Evolutionary conservation across 2,797 vertebrate genomes (phyloP).

Genomic region (Sardinella longiceps): DNA sequence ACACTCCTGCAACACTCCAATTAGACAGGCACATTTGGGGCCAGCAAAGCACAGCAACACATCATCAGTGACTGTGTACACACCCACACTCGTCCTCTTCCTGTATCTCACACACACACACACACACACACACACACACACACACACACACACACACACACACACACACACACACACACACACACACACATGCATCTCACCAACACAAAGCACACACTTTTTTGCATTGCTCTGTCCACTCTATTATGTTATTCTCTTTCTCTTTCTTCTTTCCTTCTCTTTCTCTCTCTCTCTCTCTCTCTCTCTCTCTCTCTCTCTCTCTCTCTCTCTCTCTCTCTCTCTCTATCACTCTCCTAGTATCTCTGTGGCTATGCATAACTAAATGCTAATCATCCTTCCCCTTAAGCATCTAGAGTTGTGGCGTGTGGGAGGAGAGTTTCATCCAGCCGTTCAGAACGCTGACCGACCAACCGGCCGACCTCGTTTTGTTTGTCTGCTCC

Average conservation of each 20-base stretch:
- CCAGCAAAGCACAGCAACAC: neutral
- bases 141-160: neutral
- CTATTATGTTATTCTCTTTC: too few species aligned
- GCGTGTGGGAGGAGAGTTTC: neutral
- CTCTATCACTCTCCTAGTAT: neutral
- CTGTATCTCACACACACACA: neutral
- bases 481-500: neutral
- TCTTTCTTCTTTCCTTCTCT: too few species aligned
- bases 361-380: neutral
- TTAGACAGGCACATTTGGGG: neutral
- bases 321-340: too few species aligned
- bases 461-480: too few species aligned
- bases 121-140: neutral
- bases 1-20: neutral
- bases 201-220: neutral
- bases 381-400: neutral
- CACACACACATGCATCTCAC: neutral
- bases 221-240: too few species aligned
- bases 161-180: neutral
- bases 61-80: neutral
- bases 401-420: neutral
- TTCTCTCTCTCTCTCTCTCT: too few species aligned
- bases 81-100: neutral
- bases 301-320: too few species aligned
- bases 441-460: neutral